Base-by-base conservation (phyloP, 1,140 invertebrate genomes). In the Lasaia peninsularis region DNA sequence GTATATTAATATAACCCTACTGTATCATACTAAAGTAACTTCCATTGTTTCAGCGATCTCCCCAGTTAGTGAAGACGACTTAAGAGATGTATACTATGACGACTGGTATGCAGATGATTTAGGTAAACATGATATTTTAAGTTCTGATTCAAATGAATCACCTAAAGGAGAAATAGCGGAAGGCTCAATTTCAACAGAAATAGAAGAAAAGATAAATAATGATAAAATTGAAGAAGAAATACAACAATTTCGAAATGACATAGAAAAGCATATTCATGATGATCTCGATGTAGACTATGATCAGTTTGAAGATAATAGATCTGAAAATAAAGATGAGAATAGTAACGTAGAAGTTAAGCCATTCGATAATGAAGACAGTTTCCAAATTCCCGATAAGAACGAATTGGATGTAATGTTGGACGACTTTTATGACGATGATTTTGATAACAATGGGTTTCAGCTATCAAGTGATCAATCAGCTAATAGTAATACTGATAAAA, bases 271-370 rank as follows among this genome's bases (percentile, higher is more conserved):
- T 44, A 20, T 20, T 10, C 40, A 44, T 11, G 40, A 44, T 10
- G 40, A 44, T 21, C 20, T 44, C 11, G 5, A 11, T 14, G 58
- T 71, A n/a, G 62, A 65, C 56, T 71, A 83, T 56, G 85, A 85
- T 54, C 75, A 79, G 50, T 65, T 80, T 9, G 81, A 85, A 70
- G 84, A 85, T 32, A 84, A 82, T 55, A 74, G 80, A 63, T 77
- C 71, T n/a, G 67, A 67, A 33, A 57, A 60, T 28, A 63, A 69
- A 31, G 64, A 73, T 56, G 67, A 71, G 31, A 44, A 59, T 7
- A 32, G 24, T 12, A 37, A 60, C 5, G 50, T 58, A 44, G 9
- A 40, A 6, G 48, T 35, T 11, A 37, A 35, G 11, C 11, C 20
- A 12, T 12, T 16, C 21, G 49, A 44, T 50, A 21, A n/a, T 37